Evolutionary conservation across 2,888 invertebrate species (phyloP), one percentile per base, ranked within the genome.

Genomic region (Noctua fimbriata): DNA sequence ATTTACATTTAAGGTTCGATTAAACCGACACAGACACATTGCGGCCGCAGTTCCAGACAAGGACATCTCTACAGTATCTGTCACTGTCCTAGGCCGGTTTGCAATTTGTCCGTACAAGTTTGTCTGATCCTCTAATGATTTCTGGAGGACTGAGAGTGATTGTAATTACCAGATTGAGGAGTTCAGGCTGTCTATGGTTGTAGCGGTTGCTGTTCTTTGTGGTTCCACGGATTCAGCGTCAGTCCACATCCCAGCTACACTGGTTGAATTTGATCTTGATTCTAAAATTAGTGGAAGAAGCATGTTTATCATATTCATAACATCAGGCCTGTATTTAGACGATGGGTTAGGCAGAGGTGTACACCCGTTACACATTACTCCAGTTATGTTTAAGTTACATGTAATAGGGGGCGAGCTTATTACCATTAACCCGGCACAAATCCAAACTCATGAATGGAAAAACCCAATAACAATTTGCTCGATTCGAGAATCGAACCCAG

Each of bases 191-290:
- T 97, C 97, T 16, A 95, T 94, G 89, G 92, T 81, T 16, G 83
- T 81, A 28, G 80, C 80, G 9, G 80, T 81, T 2, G 83, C 80
- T 3, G 80, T 98, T 95, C 90, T 97, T 93, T 93, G 97, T 94
- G 79, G 97, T 93, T 94, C 98, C 97, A 92, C 97, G 94, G 90
- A 98, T 94, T 93, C 98, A 94, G 87, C 97, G 92, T 91, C 98
- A 87, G 92, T 97, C 97, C 93, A 97, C 93, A 93, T 97, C 94
- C 89, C 95, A 2, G 92, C 96, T 24, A 92, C 91, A 82, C 96
- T 96, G 0, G 98, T 97, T 0, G 98, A 98, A 92, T 98, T 98
- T 2, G 98, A 98, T 87, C 98, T 97, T 0, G 97, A 97, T 89
- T 98, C 98, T 97, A 88, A 93, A 73, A 78, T 44, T 60, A 47